Percentiles rank a stretch among this genome's conserved stretches.
These are phyloP conservation scores for Chrysocyon brachyurus DNA, from an alignment of 2,797 vertebrate species.

Conservation along the genomic window DNA sequence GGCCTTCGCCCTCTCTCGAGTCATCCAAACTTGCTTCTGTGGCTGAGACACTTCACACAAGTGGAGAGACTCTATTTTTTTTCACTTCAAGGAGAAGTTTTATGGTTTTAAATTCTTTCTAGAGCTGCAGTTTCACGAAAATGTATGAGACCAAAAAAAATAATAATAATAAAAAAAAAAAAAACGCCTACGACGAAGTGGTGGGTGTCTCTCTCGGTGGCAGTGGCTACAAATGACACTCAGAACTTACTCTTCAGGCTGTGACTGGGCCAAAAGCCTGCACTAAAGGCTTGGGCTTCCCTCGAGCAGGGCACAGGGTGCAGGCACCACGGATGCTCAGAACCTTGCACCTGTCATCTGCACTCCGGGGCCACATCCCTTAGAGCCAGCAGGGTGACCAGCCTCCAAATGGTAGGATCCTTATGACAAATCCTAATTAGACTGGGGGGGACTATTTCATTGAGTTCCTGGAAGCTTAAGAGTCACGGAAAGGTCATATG, in stretches of 20 bases:
- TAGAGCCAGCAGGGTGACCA: background rate
- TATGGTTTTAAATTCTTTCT: background rate
- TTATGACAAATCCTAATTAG: background rate
- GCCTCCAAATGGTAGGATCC: background rate
- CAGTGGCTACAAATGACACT: background rate
- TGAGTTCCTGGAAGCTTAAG: background rate
- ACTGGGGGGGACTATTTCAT: background rate
- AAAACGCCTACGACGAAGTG: background rate
- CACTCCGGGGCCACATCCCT: background rate
- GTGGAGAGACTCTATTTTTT: background rate
- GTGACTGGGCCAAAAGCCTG: background rate
- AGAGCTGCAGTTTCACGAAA: background rate
- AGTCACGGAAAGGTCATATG: background rate
- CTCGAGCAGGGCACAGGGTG: background rate
- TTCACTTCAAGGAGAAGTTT: background rate
- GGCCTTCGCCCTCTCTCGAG: background rate
- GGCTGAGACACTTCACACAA: background rate
- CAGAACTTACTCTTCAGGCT: background rate
- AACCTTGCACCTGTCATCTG: background rate
- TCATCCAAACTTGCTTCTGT: background rate
- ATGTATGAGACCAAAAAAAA: conserved; percentile 62
- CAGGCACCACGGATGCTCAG: rapidly evolving
- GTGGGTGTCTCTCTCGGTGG: background rate
- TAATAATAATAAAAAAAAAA: conserved; percentile 69
- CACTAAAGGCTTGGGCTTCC: background rate